Percentiles rank a stretch among this genome's conserved stretches.
phyloP scores from a whole-genome alignment of 2,888 invertebrate genomes.

The Phalera bucephala region DNA sequence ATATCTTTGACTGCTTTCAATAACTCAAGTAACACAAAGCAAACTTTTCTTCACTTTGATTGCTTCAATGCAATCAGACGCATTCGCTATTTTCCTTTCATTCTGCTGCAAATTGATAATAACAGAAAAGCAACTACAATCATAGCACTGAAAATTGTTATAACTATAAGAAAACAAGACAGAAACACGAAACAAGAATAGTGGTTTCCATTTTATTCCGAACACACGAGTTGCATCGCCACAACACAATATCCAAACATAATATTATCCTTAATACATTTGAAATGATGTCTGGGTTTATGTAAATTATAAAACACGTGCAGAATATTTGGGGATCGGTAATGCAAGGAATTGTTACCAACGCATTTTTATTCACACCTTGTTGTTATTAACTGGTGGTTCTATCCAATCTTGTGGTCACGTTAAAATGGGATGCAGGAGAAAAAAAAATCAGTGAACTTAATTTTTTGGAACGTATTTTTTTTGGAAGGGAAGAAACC shows the following conservation, averaged over 20 bases:
- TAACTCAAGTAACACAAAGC: no score
- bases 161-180: not conserved
- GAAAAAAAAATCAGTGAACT: no score
- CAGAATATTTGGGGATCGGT: constrained; percentile 64
- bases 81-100: not conserved
- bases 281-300: constrained; percentile 70
- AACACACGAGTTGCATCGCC: constrained; percentile 43
- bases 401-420: constrained; percentile 10
- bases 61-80: not conserved
- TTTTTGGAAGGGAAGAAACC: no score
- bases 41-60: not conserved
- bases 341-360: constrained; percentile 56
- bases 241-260: constrained; percentile 65
- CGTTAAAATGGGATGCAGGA: no score
- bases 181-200: constrained; percentile 22
- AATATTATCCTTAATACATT: constrained; percentile 71
- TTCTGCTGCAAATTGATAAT: not conserved
- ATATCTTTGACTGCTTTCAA: no score
- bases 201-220: constrained; percentile 27
- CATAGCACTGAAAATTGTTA: not conserved
- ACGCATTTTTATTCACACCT: constrained; percentile 41
- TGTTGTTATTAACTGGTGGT: constrained; percentile 55
- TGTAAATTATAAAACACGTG: constrained; percentile 72
- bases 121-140: not conserved
- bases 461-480: no score